A percentile compares a stretch with the other conserved stretches of the same genome.
Conservation (phyloP, 2,113 vertebrate species). For the Ondatra zibethicus region DNA sequence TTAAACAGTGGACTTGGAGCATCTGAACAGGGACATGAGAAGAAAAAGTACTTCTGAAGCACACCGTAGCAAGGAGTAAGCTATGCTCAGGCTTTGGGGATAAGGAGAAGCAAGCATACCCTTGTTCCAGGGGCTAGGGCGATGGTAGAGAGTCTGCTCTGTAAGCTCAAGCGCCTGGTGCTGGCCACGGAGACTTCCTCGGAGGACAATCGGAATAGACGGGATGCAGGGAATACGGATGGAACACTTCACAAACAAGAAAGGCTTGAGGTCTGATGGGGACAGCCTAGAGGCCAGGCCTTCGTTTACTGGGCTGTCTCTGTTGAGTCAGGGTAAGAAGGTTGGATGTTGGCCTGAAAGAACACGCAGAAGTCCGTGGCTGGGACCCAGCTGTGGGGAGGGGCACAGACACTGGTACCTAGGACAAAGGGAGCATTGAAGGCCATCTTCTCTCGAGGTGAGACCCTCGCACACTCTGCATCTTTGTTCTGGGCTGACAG, state of each 20-base stretch:
- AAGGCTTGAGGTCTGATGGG: neutral
- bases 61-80: neutral
- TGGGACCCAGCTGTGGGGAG: neutral
- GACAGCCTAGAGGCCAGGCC: neutral
- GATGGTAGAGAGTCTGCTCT: neutral
- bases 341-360: neutral
- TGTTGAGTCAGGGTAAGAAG: neutral
- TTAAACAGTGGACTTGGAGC: neutral
- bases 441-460: neutral
- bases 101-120: neutral
- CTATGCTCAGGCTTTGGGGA: neutral
- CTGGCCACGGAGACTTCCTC: neutral
- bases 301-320: neutral
- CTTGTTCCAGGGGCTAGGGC: neutral
- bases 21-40: neutral
- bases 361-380: neutral
- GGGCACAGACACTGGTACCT: fast-evolving
- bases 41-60: neutral
- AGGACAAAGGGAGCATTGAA: neutral
- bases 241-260: neutral
- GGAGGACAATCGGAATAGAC: neutral
- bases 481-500: neutral
- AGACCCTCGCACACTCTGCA: neutral
- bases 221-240: neutral
- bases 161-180: neutral